phyloP scores from a whole-genome alignment of 2,113 vertebrate species.

The Nerophis ophidion region DNA sequence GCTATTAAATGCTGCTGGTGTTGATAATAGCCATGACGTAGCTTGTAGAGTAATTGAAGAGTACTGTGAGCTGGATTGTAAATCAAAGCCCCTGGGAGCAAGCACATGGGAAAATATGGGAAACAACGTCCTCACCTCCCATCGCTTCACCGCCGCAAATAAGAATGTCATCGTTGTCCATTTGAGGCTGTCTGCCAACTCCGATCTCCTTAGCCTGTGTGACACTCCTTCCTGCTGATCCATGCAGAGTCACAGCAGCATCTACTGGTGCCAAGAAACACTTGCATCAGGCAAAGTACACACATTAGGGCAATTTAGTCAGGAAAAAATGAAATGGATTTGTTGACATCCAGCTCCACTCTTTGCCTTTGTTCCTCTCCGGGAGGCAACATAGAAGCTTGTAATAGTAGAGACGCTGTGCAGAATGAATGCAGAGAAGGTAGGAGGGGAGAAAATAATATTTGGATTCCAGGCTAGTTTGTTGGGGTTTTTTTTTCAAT shows the following conservation, averaged over 20 bases:
- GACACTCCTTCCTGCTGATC: background rate
- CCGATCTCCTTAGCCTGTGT: constrained; percentile 1
- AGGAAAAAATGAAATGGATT: constrained; percentile 30
- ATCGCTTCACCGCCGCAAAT: constrained; percentile 18
- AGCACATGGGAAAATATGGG: constrained; percentile 49
- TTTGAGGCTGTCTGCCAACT: constrained; percentile 29
- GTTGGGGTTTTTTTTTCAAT: too few relatives aligned
- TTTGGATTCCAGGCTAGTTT: too few relatives aligned
- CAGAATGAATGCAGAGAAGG: too few relatives aligned
- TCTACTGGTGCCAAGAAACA: constrained; percentile 48
- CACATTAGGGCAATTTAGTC: constrained; percentile 18
- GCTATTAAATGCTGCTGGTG: constrained; percentile 34
- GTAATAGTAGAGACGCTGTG: too few relatives aligned
- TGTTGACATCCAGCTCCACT: background rate
- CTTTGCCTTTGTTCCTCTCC: too few relatives aligned
- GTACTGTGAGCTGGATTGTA: constrained; percentile 34
- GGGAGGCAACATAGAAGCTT: too few relatives aligned
- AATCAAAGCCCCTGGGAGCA: constrained; percentile 25
- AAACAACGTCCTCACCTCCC: constrained; percentile 29
- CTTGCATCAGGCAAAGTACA: constrained; percentile 25
- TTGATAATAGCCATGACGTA: constrained; percentile 41
- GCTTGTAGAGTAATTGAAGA: constrained; percentile 38
- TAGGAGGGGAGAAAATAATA: too few relatives aligned
- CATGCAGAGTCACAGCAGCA: constrained; percentile 57
- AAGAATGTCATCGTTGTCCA: constrained; percentile 46